phyloP scores from a whole-genome alignment of 2,113 vertebrate genomes.

The Hippocampus mohnikei region DNA sequence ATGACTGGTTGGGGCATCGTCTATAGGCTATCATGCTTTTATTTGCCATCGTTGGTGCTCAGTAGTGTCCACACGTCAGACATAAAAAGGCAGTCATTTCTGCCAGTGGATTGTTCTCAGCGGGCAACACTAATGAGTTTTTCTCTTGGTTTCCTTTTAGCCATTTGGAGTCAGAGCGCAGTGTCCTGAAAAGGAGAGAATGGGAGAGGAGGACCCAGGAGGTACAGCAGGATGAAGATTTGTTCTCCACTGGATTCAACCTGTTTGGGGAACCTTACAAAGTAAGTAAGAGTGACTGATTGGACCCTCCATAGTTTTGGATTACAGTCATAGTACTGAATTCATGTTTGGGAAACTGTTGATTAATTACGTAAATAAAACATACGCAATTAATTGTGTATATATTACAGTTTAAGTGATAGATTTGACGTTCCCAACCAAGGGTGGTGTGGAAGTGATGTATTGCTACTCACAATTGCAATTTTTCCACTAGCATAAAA shows the following conservation, averaged over 20 bases:
- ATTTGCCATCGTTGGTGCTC: neutral
- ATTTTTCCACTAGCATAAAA: neutral
- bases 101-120: slow-evolving; percentile 7
- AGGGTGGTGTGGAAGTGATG: neutral
- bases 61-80: slow-evolving; percentile 1
- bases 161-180: slow-evolving; percentile 95
- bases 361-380: neutral
- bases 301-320: neutral
- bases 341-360: neutral
- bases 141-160: slow-evolving; percentile 67
- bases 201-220: slow-evolving; percentile 97
- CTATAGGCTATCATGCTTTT: neutral
- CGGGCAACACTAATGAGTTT: slow-evolving; percentile 30
- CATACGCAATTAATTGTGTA: neutral
- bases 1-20: neutral
- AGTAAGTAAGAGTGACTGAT: slow-evolving; percentile 81
- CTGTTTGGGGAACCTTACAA: slow-evolving; percentile 98
- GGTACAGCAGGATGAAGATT: slow-evolving; percentile 96
- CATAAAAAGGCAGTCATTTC: slow-evolving; percentile 22
- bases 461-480: neutral
- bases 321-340: neutral
- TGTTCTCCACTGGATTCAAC: slow-evolving; percentile 96
- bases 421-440: neutral
- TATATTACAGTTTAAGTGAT: neutral
- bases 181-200: slow-evolving; percentile 89